phyloP scores from a whole-genome alignment of 2,113 vertebrate genomes.

The Chloroceryle aenea region DNA sequence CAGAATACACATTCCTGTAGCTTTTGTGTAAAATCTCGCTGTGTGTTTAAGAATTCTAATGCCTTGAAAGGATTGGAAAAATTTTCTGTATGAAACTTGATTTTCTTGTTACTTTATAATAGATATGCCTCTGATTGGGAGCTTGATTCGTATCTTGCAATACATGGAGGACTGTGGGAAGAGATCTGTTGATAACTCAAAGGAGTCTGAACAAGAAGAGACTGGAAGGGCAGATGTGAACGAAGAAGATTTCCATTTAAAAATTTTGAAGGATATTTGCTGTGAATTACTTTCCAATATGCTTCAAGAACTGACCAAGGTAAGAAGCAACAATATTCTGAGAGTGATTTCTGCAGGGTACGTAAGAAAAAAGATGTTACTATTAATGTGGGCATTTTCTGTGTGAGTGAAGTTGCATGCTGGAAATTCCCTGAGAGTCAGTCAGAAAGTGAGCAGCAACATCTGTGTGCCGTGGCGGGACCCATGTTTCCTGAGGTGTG shows the following conservation, averaged over 20 bases:
- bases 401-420: not conserved
- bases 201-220: conserved; percentile 42
- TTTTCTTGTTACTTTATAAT: conserved; percentile 11
- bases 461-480: not conserved
- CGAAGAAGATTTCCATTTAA: conserved; percentile 83
- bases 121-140: conserved; percentile 85
- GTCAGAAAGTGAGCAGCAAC: not conserved
- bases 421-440: not conserved
- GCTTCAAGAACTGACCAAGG: conserved; percentile 80
- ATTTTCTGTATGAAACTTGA: not conserved
- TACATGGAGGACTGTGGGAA: conserved; percentile 79
- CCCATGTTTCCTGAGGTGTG: not conserved
- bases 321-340: conserved; percentile 26
- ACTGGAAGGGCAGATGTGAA: conserved; percentile 25
- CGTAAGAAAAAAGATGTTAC: not conserved
- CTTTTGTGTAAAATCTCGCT: not conserved
- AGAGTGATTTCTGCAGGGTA: not conserved
- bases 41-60: not conserved
- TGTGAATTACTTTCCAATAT: conserved; percentile 90
- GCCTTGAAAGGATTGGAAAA: not conserved
- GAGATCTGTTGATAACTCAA: conserved; percentile 35
- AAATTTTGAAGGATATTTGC: conserved; percentile 86
- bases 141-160: conserved; percentile 85
- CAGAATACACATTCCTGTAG: not conserved
- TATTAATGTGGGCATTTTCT: not conserved